Conservation (phyloP, 2,797 vertebrate genomes). For the Parotocinclus haroldoi region DNA sequence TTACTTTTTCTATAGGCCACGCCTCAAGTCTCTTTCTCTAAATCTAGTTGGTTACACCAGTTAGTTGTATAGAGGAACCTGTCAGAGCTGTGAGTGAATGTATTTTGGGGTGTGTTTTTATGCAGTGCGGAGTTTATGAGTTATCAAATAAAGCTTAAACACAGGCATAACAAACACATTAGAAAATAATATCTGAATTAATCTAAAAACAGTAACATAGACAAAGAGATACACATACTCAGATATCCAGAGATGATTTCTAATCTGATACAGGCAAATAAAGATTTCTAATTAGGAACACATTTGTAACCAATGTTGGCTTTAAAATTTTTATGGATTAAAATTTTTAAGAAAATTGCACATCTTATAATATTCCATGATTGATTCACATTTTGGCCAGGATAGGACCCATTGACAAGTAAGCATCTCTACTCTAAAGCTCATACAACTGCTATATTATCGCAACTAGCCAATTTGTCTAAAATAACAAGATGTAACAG, state of each 20-base stretch:
- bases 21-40: neutral
- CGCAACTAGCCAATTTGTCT: slow-evolving; percentile 2
- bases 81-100: too few relatives aligned
- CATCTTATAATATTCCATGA: neutral
- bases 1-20: slow-evolving; percentile 6
- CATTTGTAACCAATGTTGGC: neutral
- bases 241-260: slow-evolving; percentile 24
- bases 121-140: too few relatives aligned
- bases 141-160: too few relatives aligned
- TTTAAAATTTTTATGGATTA: too few relatives aligned
- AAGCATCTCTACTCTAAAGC: neutral
- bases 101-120: too few relatives aligned
- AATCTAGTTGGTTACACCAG: neutral
- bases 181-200: too few relatives aligned
- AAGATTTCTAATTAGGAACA: neutral
- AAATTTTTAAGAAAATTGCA: neutral
- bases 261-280: neutral
- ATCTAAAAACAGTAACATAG: neutral
- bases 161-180: too few relatives aligned
- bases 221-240: too few relatives aligned
- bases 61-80: too few relatives aligned
- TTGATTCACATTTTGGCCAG: neutral
- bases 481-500: neutral
- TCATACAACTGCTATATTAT: slow-evolving; percentile 19
- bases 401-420: neutral